phyloP scores from a whole-genome alignment of 2,888 invertebrate genomes.

The Athalia rosae region DNA sequence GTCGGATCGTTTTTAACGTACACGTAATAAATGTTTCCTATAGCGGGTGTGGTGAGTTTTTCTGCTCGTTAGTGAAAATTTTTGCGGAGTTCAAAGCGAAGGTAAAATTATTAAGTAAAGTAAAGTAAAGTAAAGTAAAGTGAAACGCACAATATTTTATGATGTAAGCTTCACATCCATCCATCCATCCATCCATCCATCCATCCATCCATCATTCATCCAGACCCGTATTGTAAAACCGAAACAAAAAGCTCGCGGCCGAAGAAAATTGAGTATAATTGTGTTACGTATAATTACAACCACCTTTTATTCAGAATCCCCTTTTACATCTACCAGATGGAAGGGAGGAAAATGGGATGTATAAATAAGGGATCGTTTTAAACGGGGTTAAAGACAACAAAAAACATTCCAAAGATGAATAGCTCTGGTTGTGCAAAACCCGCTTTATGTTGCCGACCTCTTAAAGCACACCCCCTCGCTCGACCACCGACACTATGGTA shows the following conservation, averaged over 20 bases:
- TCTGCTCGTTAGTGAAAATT: slow-evolving; percentile 34
- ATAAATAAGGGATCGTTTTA: not conserved
- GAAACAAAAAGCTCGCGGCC: too few relatives aligned
- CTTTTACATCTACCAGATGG: not conserved
- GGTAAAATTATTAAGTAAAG: not conserved
- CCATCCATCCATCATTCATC: too few relatives aligned
- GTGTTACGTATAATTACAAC: too few relatives aligned
- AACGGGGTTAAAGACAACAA: slow-evolving; percentile 13
- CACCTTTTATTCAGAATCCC: too few relatives aligned
- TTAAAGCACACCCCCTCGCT: not conserved
- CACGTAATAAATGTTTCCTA: slow-evolving; percentile 28
- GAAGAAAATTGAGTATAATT: too few relatives aligned
- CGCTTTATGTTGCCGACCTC: not conserved
- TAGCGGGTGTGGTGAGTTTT: slow-evolving; percentile 43
- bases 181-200: too few relatives aligned
- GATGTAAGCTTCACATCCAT: too few relatives aligned
- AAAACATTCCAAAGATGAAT: slow-evolving; percentile 17
- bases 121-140: too few relatives aligned
- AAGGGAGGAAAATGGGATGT: slow-evolving; percentile 5
- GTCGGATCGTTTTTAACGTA: not conserved
- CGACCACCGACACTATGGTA: not conserved
- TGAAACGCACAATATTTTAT: too few relatives aligned
- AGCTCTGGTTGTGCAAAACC: not conserved
- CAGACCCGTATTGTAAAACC: too few relatives aligned
- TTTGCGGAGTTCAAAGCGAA: not conserved